Base-by-base conservation (phyloP, 1,140 invertebrate species). In the Bombus picipes region DNA sequence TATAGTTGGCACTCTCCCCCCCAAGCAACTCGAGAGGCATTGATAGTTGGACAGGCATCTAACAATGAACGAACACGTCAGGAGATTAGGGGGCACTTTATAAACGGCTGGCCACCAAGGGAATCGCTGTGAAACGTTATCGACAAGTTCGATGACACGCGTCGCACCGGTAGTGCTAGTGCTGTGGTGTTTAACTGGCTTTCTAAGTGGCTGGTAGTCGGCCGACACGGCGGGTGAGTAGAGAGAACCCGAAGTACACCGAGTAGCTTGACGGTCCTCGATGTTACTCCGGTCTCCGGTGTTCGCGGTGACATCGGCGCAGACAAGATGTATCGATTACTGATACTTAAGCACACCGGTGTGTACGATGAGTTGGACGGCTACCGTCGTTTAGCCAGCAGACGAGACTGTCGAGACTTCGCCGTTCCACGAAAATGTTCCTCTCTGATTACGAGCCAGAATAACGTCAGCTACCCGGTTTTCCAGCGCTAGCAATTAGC, bases 321-420 rank as follows among this genome's bases (percentile, higher is more conserved):
- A 85, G 83, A 85, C 83, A 80, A 85, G 83, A 85, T 85, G 83
- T 85, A 85, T 85, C 83, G 83, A 85, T 85, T 85, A 80, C 83
- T 85, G 83, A 85, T 79, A 85, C 83, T 85, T 85, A 80, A 85
- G 83, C 77, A 80, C 68, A 80, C 41, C 68, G 73, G 22, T 62
- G 41, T 37, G 57, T 15, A 28, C 76, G 76, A 80, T 65, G 66
- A 65, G 66, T 43, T 32, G 76, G 32, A 15, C 28, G 43, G 28
- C 18, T 41, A 75, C 37, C 18, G 18, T 43, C 65, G 73, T 77
- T 83, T 39, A 22, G 6, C 41, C 5, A n/a, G 9, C 15, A 18
- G 62, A 78, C 76, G 34, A 37, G 41, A 25, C 47, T 25, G 32
- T 3, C 32, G 47, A n/a, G 47, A 57, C 47, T 41, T n/a, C 0